phyloP scores from a whole-genome alignment of 2,113 vertebrate species.

The Melanerpes aurifrons region DNA sequence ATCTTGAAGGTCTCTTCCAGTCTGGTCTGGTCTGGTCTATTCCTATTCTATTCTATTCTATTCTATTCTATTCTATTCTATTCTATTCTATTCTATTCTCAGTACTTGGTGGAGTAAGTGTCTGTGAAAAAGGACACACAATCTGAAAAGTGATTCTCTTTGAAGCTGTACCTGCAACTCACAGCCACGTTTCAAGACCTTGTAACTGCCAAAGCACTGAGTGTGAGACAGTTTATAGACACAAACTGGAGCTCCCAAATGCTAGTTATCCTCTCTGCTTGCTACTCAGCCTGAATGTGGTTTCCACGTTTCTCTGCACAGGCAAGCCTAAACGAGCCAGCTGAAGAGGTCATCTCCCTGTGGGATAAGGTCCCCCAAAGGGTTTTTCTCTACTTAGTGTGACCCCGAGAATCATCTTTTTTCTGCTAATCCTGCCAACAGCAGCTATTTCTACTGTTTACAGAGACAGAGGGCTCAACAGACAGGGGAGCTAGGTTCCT shows the following conservation, averaged over 20 bases:
- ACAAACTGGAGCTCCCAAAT: neutral
- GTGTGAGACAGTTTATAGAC: neutral
- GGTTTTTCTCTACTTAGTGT: neutral
- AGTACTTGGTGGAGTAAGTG: neutral
- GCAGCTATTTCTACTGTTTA: neutral
- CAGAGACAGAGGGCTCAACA: rapidly evolving
- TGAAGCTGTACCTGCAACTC: neutral
- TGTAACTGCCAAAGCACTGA: neutral
- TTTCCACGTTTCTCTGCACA: neutral
- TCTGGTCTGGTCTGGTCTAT: too few relatives aligned
- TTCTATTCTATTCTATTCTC: neutral
- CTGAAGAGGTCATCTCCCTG: neutral
- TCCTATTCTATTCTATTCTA: too few relatives aligned
- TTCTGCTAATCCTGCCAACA: neutral
- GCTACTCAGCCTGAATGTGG: neutral
- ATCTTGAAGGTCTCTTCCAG: too few relatives aligned
- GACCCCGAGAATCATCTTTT: neutral
- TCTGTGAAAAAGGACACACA: neutral
- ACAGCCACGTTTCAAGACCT: neutral
- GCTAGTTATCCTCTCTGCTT: neutral
- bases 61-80: too few relatives aligned
- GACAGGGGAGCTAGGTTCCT: neutral
- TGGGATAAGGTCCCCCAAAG: neutral
- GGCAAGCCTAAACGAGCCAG: neutral
- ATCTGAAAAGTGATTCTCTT: neutral